Conservation (phyloP, 37 sponge, comb jelly and placozoan species). For the Spongilla lacustris region DNA sequence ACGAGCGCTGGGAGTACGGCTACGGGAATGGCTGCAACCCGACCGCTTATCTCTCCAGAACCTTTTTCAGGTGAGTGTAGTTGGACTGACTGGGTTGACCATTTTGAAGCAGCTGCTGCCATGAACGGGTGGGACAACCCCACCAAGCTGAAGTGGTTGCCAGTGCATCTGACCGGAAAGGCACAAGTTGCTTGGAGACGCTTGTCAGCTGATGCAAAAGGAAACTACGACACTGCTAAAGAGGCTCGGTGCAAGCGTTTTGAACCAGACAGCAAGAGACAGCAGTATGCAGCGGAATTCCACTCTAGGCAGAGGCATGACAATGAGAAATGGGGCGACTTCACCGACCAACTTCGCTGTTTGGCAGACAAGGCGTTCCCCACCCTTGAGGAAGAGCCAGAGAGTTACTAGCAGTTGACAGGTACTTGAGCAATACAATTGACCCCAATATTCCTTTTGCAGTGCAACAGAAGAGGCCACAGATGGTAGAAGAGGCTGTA, state of each 20-base stretch:
- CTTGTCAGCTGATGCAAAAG: neutral
- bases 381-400: slow-evolving; percentile 13
- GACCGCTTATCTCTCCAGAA: slow-evolving; percentile 17
- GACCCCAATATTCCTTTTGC: slow-evolving; percentile 30
- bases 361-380: slow-evolving; percentile 23
- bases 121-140: slow-evolving; percentile 17
- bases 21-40: neutral
- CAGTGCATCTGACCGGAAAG: slow-evolving; percentile 5
- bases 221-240: neutral
- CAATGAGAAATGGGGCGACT: slow-evolving; percentile 6
- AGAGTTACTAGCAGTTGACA: slow-evolving; percentile 24
- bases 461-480: slow-evolving; percentile 44
- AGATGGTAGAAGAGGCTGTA: slow-evolving; percentile 47
- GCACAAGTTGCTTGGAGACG: slow-evolving; percentile 12
- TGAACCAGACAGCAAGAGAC: slow-evolving; percentile 15
- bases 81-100: slow-evolving; percentile 22
- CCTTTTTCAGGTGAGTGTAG: slow-evolving; percentile 7
- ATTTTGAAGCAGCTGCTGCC: slow-evolving; percentile 5
- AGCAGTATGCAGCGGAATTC: slow-evolving; percentile 2
- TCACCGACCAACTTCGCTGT: neutral
- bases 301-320: neutral
- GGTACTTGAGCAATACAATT: slow-evolving; percentile 6
- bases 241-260: neutral
- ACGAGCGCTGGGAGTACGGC: neutral
- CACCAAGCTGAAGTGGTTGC: slow-evolving; percentile 19